Conservation (phyloP, 2,888 invertebrate genomes). For the Timandra comae region DNA sequence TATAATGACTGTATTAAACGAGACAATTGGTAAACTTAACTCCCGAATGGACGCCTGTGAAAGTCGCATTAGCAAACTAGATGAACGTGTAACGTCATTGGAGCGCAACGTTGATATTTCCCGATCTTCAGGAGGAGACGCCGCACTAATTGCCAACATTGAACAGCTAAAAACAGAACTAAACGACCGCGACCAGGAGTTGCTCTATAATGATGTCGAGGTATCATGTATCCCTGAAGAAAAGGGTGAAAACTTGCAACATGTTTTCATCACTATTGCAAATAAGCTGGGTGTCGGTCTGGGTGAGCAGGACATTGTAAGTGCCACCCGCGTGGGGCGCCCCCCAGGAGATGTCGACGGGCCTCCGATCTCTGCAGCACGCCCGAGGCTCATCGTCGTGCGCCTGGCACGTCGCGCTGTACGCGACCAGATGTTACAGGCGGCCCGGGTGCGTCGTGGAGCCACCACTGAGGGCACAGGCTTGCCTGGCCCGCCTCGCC, state of each 20-base stretch:
- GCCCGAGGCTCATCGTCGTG: constrained; percentile 9
- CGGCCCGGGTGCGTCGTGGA: constrained; percentile 13
- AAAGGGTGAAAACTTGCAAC: constrained; percentile 10
- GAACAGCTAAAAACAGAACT: background rate
- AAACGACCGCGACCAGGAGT: constrained; percentile 8
- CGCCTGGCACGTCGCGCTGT: constrained; percentile 10
- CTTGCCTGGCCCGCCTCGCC: constrained; percentile 3
- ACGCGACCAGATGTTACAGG: constrained; percentile 11
- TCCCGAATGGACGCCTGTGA: too few species aligned
- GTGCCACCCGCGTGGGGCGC: constrained; percentile 10
- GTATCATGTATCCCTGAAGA: constrained; percentile 14
- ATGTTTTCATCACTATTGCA: constrained; percentile 5
- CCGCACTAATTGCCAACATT: too few species aligned
- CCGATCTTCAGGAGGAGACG: too few species aligned
- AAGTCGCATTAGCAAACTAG: too few species aligned
- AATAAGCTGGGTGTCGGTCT: constrained; percentile 13
- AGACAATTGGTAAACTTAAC: too few species aligned
- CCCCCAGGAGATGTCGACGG: constrained; percentile 1
- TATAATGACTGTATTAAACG: too few species aligned
- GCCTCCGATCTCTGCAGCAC: background rate
- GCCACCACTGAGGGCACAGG: constrained; percentile 8
- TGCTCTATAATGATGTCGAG: constrained; percentile 12
- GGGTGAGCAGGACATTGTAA: constrained; percentile 14
- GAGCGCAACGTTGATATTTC: too few species aligned
- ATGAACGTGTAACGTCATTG: too few species aligned